Base-by-base conservation (phyloP, 2,888 invertebrate genomes). In the Tolmerus cingulatus region DNA sequence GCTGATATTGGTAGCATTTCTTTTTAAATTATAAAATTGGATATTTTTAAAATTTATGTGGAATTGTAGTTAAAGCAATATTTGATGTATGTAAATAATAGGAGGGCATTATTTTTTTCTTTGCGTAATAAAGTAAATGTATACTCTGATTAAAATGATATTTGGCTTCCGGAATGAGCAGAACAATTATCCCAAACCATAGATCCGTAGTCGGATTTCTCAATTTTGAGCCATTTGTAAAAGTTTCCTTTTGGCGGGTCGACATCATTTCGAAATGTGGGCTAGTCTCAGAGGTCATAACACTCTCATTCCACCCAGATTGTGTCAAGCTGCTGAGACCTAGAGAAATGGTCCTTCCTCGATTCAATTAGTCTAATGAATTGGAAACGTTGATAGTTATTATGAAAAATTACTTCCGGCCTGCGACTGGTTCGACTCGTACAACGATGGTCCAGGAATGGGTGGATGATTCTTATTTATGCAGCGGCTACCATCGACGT, bases 351-450 rank as follows among this genome's bases (percentile, higher is more conserved):
- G 27, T 46, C 78, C 43, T 37, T 81, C 46, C 30, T 78, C 23
- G 51, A 40, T 66, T 86, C 87, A 86, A 87, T 87, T 87, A 87
- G 88, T 51, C 37, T 79, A 86, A 87, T 88, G 88, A 89, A 88
- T 88, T 81, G 87, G 88, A 89, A 89, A 88, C 55, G 74, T 55
- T 87, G 81, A 87, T 79, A 40, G 87, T 79, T 86, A 86, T 87
- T 86, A 86, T 79, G 78, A 78, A 57, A 87, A 87, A 87, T 86
- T 87, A 87, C 51, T 87, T 84, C 40, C 9, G 19, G 66, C 34
- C 43, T 81, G 30, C n/a, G 30, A 51, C 46, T n/a, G 57, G 81
- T 55, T 79, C 51, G 55, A 51, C 81, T 55, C 81, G 81, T 12
- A 40, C 40, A 12, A 12, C 12, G 40, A 9, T 12, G 27, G 81